These are phyloP conservation scores for Listronotus oregonensis DNA, from an alignment of 1,140 invertebrate species.

Conservation along the genomic window DNA sequence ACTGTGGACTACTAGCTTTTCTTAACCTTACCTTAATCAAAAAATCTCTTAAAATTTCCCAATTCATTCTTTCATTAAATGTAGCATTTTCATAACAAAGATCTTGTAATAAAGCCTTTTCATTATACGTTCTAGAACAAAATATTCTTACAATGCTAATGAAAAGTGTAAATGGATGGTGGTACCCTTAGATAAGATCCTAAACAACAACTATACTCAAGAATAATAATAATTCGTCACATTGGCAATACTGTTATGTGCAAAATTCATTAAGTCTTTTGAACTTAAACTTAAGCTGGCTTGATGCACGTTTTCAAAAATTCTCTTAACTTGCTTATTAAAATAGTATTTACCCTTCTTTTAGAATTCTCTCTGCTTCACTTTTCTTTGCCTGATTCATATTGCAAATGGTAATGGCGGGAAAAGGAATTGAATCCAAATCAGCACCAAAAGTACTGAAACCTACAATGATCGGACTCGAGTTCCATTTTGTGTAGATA, in stretches of 20 bases:
- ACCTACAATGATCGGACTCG: constrained; percentile 75
- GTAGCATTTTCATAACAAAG: constrained; percentile 57
- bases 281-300: too few relatives aligned
- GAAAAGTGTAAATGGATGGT: too few relatives aligned
- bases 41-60: constrained; percentile 45
- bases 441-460: constrained; percentile 66
- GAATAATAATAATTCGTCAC: too few relatives aligned
- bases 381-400: constrained; percentile 74
- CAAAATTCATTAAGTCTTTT: too few relatives aligned
- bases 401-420: constrained; percentile 79
- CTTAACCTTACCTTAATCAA: constrained; percentile 42
- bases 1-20: too few relatives aligned
- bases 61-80: constrained; percentile 34
- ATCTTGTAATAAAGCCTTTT: constrained; percentile 58
- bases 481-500: constrained; percentile 72
- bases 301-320: too few relatives aligned
- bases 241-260: too few relatives aligned
- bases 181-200: too few relatives aligned
- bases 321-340: too few relatives aligned
- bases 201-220: too few relatives aligned
- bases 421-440: constrained; percentile 73
- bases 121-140: too few relatives aligned
- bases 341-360: constrained; percentile 57
- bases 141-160: too few relatives aligned
- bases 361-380: constrained; percentile 63